Conservation (phyloP, 2,888 invertebrate species). For the Agonum fuliginosum region DNA sequence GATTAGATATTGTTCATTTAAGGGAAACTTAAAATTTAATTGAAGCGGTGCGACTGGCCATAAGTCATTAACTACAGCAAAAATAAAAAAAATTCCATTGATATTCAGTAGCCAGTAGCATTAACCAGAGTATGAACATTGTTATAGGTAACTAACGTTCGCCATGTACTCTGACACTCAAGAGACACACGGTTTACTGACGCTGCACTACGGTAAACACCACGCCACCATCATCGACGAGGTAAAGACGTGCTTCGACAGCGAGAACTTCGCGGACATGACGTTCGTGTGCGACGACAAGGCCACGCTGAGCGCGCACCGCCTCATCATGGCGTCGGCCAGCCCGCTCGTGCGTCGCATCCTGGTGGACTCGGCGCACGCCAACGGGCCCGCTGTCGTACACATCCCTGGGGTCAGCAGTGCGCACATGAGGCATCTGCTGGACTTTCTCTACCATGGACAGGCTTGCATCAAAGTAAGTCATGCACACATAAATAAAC, state of each 20-base stretch:
- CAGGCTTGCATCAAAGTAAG: slow-evolving; percentile 86
- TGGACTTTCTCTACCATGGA: slow-evolving; percentile 90
- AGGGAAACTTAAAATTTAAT: no score
- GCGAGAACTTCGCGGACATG: slow-evolving; percentile 90
- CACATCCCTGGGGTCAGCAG: slow-evolving; percentile 90
- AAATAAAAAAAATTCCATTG: no score
- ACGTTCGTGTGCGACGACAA: slow-evolving; percentile 91
- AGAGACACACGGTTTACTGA: slow-evolving; percentile 84
- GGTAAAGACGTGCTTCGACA: slow-evolving; percentile 91
- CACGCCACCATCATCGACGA: slow-evolving; percentile 94
- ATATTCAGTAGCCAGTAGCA: no score
- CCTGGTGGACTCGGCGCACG: slow-evolving; percentile 82
- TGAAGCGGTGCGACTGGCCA: no score
- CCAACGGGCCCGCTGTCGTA: slow-evolving; percentile 84
- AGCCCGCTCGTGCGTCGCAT: slow-evolving; percentile 89
- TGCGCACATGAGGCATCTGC: slow-evolving; percentile 86
- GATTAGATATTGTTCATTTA: no score
- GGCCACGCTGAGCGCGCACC: slow-evolving; percentile 87
- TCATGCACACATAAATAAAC: background rate
- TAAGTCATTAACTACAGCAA: no score
- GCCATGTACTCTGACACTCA: slow-evolving; percentile 76
- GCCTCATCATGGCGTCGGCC: slow-evolving; percentile 90
- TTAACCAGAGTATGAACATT: background rate
- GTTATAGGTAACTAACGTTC: slow-evolving; percentile 65
- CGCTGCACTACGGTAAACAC: slow-evolving; percentile 95